Conservation (phyloP, 2,888 invertebrate genomes). For the Oxycera nigricornis region DNA sequence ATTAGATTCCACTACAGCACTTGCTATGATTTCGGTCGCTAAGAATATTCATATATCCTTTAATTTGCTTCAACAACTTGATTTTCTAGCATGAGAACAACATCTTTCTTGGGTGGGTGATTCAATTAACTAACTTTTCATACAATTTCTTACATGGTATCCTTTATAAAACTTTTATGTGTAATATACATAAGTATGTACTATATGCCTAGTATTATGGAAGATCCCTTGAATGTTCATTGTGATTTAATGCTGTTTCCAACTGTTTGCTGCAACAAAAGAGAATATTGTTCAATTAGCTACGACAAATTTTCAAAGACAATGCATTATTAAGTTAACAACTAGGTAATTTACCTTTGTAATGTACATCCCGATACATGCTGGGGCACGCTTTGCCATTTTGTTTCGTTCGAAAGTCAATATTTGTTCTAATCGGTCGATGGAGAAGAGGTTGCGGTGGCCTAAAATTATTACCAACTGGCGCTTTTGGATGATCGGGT, state of each 20-base stretch:
- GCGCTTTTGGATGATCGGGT: slow-evolving; percentile 84
- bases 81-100: too few relatives aligned
- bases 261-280: slow-evolving; percentile 76
- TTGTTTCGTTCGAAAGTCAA: slow-evolving; percentile 89
- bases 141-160: slow-evolving; percentile 26
- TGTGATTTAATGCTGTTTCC: slow-evolving; percentile 75
- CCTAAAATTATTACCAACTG: slow-evolving; percentile 93
- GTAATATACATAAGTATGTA: too few relatives aligned
- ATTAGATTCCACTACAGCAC: too few relatives aligned
- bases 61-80: too few relatives aligned
- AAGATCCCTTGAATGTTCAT: slow-evolving; percentile 37
- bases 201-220: slow-evolving; percentile 30
- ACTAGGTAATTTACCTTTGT: slow-evolving; percentile 72
- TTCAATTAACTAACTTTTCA: slow-evolving; percentile 23
- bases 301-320: background rate
- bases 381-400: slow-evolving; percentile 86
- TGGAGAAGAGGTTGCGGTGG: slow-evolving; percentile 93
- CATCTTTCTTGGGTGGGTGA: slow-evolving; percentile 18
- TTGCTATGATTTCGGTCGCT: too few relatives aligned
- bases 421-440: slow-evolving; percentile 94
- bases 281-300: too few relatives aligned
- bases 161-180: slow-evolving; percentile 11
- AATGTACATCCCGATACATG: slow-evolving; percentile 91
- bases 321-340: too few relatives aligned
- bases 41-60: too few relatives aligned